phyloP scores from a whole-genome alignment of 2,888 invertebrate species.

The Idaea aversata region DNA sequence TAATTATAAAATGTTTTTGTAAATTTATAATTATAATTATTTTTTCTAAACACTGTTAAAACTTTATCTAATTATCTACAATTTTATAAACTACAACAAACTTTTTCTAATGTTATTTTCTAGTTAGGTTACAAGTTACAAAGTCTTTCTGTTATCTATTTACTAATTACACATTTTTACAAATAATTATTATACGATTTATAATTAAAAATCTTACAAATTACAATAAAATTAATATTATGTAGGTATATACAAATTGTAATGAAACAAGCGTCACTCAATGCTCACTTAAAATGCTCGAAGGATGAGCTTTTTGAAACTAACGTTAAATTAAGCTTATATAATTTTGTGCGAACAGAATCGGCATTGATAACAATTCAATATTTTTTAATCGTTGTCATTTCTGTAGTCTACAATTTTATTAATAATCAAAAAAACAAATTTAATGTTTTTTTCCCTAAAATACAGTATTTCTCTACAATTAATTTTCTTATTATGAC shows the following conservation, averaged over 20 bases:
- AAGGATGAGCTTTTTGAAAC: no score
- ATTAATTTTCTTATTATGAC: neutral
- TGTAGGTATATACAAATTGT: neutral
- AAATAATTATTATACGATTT: conserved; percentile 8
- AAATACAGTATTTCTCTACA: no score
- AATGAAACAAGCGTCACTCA: neutral
- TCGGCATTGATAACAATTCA: neutral
- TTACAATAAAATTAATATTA: neutral
- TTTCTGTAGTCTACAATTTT: neutral
- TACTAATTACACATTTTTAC: conserved; percentile 11
- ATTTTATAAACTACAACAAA: conserved; percentile 39
- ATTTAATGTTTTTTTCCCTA: no score
- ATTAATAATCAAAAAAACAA: no score
- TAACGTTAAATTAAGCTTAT: neutral
- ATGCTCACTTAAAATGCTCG: neutral
- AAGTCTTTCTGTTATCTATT: conserved; percentile 42
- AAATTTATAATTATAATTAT: neutral
- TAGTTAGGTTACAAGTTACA: conserved; percentile 25
- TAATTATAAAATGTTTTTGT: conserved; percentile 4
- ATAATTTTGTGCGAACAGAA: neutral
- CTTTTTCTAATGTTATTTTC: conserved; percentile 27
- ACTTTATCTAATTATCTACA: conserved; percentile 19
- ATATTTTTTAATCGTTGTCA: neutral
- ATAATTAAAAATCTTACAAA: neutral
- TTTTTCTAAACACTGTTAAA: conserved; percentile 13